phyloP scores from a whole-genome alignment of 2,797 vertebrate genomes.

The Poeciliopsis gracilis region DNA sequence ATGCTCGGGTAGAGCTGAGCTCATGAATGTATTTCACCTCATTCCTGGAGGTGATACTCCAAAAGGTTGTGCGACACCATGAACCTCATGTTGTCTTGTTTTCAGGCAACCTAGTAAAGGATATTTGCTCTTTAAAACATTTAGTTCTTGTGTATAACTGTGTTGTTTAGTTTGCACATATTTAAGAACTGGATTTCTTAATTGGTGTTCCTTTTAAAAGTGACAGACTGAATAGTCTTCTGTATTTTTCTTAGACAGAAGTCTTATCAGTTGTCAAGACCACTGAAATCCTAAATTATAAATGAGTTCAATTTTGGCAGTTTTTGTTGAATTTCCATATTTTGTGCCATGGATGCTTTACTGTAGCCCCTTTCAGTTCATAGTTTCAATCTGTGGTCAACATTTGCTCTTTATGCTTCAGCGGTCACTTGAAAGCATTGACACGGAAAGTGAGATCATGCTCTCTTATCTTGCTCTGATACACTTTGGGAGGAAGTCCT shows the following conservation, averaged over 20 bases:
- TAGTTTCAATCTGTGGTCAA: background rate
- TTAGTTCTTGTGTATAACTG: constrained; percentile 15
- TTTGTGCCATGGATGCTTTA: background rate
- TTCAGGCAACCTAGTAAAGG: constrained; percentile 41
- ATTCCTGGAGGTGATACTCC: constrained; percentile 22
- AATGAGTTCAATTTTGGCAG: background rate
- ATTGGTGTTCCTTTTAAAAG: background rate
- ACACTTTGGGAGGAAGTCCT: background rate
- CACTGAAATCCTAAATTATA: background rate
- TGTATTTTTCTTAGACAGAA: background rate
- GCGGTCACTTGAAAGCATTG: background rate
- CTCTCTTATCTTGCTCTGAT: background rate
- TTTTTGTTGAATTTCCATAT: background rate
- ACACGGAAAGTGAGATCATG: background rate
- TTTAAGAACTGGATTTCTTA: background rate
- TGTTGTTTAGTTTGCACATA: background rate
- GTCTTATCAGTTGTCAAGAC: background rate
- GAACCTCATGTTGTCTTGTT: constrained; percentile 40
- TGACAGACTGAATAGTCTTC: background rate
- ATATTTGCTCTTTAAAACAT: constrained; percentile 11
- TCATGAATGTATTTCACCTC: constrained; percentile 15
- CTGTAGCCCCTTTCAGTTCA: background rate
- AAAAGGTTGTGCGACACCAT: constrained; percentile 27
- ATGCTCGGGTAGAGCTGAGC: constrained; percentile 17
- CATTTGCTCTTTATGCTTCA: background rate